Percentiles rank a stretch among this genome's conserved stretches.
Evolutionary conservation across 2,113 vertebrate genomes (phyloP).

Genomic region (Microcebus jonahi): DNA sequence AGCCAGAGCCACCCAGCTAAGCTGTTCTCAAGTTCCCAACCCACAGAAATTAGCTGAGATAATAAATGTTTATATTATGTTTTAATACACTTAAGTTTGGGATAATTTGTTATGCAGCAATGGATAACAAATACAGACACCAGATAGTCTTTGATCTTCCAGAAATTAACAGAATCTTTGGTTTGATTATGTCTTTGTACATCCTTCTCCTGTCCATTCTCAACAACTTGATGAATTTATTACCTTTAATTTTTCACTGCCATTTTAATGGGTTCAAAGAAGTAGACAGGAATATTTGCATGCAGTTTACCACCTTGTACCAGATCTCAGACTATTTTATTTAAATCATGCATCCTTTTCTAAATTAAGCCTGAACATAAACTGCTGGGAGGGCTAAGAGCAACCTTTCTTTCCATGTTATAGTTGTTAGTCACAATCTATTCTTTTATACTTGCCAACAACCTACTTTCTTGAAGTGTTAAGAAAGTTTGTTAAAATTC

Average conservation of each 20-base stretch:
- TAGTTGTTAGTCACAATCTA: neutral
- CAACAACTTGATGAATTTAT: neutral
- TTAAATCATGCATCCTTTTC: neutral
- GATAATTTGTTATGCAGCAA: neutral
- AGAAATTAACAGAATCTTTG: neutral
- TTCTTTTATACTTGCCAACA: neutral
- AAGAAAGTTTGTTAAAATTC: neutral
- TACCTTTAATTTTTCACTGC: neutral
- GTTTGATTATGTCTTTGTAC: neutral
- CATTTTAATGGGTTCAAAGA: neutral
- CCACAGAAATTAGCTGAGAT: neutral
- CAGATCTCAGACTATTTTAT: neutral
- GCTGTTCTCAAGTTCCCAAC: neutral
- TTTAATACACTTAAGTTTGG: neutral
- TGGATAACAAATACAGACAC: neutral
- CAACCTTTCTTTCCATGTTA: too few species aligned
- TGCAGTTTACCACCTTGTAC: neutral
- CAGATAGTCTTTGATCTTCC: neutral
- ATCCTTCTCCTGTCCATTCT: neutral
- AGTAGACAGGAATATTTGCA: neutral
- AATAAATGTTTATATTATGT: neutral
- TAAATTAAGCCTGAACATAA: neutral
- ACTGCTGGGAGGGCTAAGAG: neutral
- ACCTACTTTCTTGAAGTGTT: neutral
- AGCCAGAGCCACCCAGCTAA: neutral